Conservation (phyloP, 2,113 vertebrate genomes). For the Phaetusa simplex region DNA sequence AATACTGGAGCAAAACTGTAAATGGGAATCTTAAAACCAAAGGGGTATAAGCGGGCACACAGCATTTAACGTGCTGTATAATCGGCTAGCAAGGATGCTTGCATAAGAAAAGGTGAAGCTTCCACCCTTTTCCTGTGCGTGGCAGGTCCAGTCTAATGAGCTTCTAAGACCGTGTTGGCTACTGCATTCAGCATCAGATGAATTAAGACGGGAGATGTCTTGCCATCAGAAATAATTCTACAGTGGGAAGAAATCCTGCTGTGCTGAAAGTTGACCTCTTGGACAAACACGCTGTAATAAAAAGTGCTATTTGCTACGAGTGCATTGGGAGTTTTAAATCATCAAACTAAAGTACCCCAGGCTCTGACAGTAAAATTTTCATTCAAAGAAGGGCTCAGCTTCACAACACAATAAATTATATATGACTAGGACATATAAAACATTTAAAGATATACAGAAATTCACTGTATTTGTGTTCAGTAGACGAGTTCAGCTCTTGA, state of each 20-base stretch:
- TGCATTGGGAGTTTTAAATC: constrained; percentile 80
- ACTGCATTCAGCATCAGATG: constrained; percentile 18
- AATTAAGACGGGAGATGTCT: constrained; percentile 52
- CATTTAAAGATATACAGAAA: constrained; percentile 83
- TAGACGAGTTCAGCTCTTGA: constrained; percentile 69
- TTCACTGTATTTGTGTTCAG: constrained; percentile 73
- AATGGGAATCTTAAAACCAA: constrained; percentile 21
- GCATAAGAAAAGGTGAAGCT: not conserved
- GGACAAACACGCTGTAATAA: constrained; percentile 81
- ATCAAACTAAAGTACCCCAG: constrained; percentile 77
- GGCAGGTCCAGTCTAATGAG: not conserved
- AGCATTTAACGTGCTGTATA: constrained; percentile 9
- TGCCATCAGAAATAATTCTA: constrained; percentile 72
- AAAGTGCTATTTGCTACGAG: constrained; percentile 77
- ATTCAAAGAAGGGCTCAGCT: constrained; percentile 82
- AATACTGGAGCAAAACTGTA: constrained; percentile 38
- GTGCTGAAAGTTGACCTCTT: constrained; percentile 78
- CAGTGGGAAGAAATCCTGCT: constrained; percentile 53
- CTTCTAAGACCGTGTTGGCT: not conserved
- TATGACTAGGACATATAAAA: constrained; percentile 82
- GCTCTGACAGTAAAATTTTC: constrained; percentile 82
- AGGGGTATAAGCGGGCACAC: not conserved
- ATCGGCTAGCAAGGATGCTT: not conserved
- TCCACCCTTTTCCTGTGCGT: not conserved
- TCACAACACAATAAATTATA: constrained; percentile 86